phyloP scores from a whole-genome alignment of 1,140 invertebrate species.

The Microplitis demolitor region DNA sequence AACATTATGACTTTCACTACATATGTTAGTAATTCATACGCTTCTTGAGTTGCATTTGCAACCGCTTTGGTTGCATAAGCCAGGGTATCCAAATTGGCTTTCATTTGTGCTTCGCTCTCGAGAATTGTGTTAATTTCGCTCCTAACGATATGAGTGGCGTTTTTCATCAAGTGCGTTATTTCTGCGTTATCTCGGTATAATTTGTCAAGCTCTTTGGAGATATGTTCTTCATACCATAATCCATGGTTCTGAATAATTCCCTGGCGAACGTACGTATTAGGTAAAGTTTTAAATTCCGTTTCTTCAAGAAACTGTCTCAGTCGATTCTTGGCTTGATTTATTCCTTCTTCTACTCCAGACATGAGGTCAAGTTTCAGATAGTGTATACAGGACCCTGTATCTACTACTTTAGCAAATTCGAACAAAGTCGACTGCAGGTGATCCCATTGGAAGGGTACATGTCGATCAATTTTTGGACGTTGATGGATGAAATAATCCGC shows the following conservation, averaged over 20 bases:
- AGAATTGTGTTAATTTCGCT: neutral
- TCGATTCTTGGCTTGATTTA: neutral
- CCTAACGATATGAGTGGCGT: neutral
- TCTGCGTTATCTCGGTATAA: neutral
- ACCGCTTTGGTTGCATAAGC: too few relatives aligned
- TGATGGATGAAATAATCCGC: too few relatives aligned
- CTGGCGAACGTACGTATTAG: neutral
- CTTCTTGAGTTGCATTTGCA: too few relatives aligned
- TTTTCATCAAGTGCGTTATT: neutral
- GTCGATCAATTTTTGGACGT: too few relatives aligned
- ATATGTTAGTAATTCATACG: too few relatives aligned
- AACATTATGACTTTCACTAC: too few relatives aligned
- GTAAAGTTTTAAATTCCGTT: neutral
- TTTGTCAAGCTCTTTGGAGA: neutral
- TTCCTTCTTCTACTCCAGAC: neutral
- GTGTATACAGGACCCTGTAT: neutral
- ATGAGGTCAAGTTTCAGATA: neutral
- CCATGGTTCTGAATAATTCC: neutral
- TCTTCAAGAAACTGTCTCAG: neutral
- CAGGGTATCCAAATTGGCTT: too few relatives aligned
- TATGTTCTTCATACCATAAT: conserved; percentile 5
- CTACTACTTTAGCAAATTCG: neutral
- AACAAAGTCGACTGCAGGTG: too few relatives aligned
- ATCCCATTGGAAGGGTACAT: too few relatives aligned
- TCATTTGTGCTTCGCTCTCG: too few relatives aligned